phyloP scores from a whole-genome alignment of 2,888 invertebrate species.

The Ethmia dodecea region DNA sequence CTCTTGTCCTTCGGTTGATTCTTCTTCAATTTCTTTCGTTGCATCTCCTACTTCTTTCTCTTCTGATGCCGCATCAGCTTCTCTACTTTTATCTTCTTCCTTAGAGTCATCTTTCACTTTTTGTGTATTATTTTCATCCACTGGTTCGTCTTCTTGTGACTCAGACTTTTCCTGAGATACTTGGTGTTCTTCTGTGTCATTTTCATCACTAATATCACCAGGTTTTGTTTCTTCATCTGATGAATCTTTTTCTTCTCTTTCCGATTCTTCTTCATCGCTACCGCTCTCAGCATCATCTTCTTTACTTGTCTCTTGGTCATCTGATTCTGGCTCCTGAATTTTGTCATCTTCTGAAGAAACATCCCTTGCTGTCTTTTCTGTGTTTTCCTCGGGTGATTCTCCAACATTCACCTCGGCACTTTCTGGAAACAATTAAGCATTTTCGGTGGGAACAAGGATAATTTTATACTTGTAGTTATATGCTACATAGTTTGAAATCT shows the following conservation, averaged over 20 bases:
- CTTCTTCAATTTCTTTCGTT: slow-evolving; percentile 33
- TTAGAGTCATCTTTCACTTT: slow-evolving; percentile 36
- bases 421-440: slow-evolving; percentile 37
- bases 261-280: slow-evolving; percentile 34
- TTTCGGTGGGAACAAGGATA: no score
- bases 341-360: slow-evolving; percentile 32
- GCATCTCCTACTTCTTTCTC: slow-evolving; percentile 37
- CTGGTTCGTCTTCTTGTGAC: slow-evolving; percentile 39
- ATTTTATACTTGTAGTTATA: no score
- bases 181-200: slow-evolving; percentile 51
- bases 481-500: not conserved
- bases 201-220: slow-evolving; percentile 16
- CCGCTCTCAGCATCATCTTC: slow-evolving; percentile 32
- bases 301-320: slow-evolving; percentile 33
- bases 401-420: no score
- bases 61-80: slow-evolving; percentile 24
- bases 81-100: slow-evolving; percentile 35
- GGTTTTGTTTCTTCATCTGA: slow-evolving; percentile 33
- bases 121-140: slow-evolving; percentile 30
- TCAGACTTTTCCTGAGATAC: slow-evolving; percentile 66
- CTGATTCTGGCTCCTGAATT: slow-evolving; percentile 35
- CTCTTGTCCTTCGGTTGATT: slow-evolving; percentile 23
- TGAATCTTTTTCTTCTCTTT: slow-evolving; percentile 34
- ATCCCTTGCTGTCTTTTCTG: slow-evolving; percentile 27
- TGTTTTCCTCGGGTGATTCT: slow-evolving; percentile 40